Base-by-base conservation (phyloP, 2,797 vertebrate genomes). In the Halcyon chelicuti region DNA sequence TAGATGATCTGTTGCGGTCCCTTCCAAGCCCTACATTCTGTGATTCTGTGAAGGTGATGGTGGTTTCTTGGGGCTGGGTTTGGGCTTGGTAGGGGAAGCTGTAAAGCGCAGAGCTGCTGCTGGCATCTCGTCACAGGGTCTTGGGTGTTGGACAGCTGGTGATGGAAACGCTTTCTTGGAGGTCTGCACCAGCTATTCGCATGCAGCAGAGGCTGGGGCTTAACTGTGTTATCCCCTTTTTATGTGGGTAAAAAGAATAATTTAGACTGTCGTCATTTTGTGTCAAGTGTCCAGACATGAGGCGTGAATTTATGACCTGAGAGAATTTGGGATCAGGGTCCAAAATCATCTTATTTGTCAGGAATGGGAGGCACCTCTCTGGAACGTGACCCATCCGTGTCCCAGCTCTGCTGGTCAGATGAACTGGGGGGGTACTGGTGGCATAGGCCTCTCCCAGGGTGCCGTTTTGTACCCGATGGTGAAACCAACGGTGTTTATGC, bases 101-200 rank as follows among this genome's bases (percentile, higher is more conserved):
- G 14, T 81, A 71, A 75, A 86, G 83, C 86, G 68, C 88, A 73
- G 93, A 80, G 75, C 16, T 67, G 78, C 88, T 73, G 88, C 94
- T 90, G 90, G 92, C 82, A 33, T 68, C 22, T 39, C 86, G 14
- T 88, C 75, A 31, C 70, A 68, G 62, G 61, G 12, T 7, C 7
- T 2, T 1, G 14, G 57, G 8, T 15, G 1, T 1, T 12, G 90
- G 75, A 10, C 1, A 29, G 31, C 77, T 6, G 52, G 72, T 14
- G 2, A 1, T 19, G 88, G 4, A 37, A 78, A 47, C 0, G 12
- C 44, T 44, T 73, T 20, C 84, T 61, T 12, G 42, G 62, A 76
- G 80, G 72, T 76, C 60, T 40, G 81, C 12, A 26, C 28, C 21
- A 51, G 31, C 71, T 73, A 23, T 79, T 90, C 49, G 31, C 74